Conservation (phyloP, 2,797 vertebrate genomes). For the Microcaecilia unicolor region DNA sequence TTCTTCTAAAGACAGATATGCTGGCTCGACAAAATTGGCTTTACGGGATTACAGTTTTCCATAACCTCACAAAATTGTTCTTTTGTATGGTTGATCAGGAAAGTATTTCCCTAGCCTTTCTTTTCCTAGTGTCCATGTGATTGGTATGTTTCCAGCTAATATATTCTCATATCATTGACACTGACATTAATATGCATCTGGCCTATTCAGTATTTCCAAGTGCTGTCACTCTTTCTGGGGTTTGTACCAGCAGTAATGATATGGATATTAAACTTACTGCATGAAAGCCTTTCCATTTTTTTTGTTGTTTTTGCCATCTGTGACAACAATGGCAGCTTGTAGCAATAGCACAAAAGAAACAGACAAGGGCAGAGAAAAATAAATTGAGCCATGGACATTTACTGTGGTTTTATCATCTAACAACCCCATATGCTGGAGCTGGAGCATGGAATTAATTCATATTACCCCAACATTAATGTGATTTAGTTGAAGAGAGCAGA, state of each 20-base stretch:
- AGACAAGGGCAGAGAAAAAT: not conserved
- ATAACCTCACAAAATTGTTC: not conserved
- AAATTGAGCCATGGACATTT: not conserved
- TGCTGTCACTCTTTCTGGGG: constrained; percentile 12
- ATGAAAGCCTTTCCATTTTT: constrained; percentile 9
- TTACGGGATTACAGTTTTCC: constrained; percentile 2
- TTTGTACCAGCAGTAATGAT: constrained; percentile 3
- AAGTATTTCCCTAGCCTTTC: not conserved
- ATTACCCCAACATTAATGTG: not conserved
- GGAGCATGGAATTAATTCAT: not conserved
- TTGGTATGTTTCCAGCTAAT: not conserved
- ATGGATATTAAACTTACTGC: not conserved
- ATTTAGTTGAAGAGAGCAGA: not conserved
- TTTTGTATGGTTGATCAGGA: not conserved
- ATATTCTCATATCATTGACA: not conserved
- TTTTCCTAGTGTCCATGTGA: no score
- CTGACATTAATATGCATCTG: not conserved
- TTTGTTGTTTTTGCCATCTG: not conserved
- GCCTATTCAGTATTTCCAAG: constrained; percentile 12
- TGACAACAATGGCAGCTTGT: not conserved
- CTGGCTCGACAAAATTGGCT: not conserved
- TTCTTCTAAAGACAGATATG: constrained; percentile 1
- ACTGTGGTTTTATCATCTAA: not conserved
- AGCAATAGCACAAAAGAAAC: not conserved
- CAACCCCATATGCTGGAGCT: not conserved